Base-by-base conservation (phyloP, 2,888 invertebrate species). In the Nebria salina region DNA sequence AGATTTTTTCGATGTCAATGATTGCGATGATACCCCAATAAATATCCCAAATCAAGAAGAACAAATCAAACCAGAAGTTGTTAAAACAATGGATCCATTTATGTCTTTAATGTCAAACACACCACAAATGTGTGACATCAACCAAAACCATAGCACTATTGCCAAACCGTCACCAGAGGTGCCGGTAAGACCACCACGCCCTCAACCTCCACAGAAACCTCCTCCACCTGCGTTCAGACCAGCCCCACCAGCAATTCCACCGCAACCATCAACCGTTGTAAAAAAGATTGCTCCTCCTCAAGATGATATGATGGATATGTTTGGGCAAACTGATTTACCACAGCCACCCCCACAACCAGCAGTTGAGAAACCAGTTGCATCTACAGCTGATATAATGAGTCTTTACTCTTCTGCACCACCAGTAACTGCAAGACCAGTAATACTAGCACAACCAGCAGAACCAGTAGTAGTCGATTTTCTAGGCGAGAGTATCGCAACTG, bases 311-410 rank as follows among this genome's bases (percentile, higher is more conserved):
- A 85, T 88, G 83, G 88, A 89, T 82, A 87, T 89, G 87, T 88
- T 89, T 82, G 89, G 88, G 5, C 83, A 86, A 2, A 86, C 86
- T 70, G 83, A 85, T 9, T 81, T 83, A 6, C 84, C 84, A 72
- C 80, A 74, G 6, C 13, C 77, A 6, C 84, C 85, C 7, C 84
- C 84, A 82, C 85, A 84, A 76, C 86, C 85, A 77, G 86, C 86
- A 66, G 11, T 26, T 26, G 85, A 85, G 75, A 90, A 90, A 83
- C 88, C 88, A 5, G 88, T 89, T 77, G 87, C 90, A 13, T 86
- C 88, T 2, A 88, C 87, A 54, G 88, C 88, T 1, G 89, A 89
- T 82, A 89, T 89, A 81, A 84, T 89, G 83, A 89, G 88, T 83
- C 85, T 89, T 25, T 89, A 89, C 82, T 88, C 89, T 78, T 83